Percentiles rank a stretch among this genome's conserved stretches.
phyloP scores from a whole-genome alignment of 2,888 invertebrate genomes.

The Trilocha varians region DNA sequence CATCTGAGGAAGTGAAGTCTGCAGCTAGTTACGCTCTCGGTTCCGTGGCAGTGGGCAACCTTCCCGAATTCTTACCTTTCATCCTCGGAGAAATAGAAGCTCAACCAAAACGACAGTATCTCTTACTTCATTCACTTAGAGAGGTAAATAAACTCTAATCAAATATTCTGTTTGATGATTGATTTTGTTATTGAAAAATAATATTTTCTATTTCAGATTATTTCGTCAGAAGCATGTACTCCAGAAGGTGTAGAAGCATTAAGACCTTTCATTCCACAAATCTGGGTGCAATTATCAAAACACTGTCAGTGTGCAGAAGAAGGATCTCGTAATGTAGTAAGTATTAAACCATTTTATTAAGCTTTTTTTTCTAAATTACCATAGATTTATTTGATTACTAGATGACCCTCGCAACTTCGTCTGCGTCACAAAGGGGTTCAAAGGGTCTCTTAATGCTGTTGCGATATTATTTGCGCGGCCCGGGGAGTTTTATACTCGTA shows the following conservation, averaged over 20 bases:
- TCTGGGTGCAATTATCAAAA: conserved; percentile 93
- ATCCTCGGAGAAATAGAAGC: conserved; percentile 94
- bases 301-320: conserved; percentile 98
- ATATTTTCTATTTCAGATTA: conserved; percentile 73
- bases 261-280: conserved; percentile 86
- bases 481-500: too few species aligned
- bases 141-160: conserved; percentile 86
- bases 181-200: too few species aligned
- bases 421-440: too few species aligned
- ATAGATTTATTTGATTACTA: too few species aligned
- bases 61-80: conserved; percentile 94
- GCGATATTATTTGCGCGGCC: too few species aligned
- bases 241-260: conserved; percentile 82
- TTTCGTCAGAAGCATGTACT: conserved; percentile 85
- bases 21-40: conserved; percentile 98
- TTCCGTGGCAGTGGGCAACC: conserved; percentile 95
- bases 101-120: conserved; percentile 95
- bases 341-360: conserved; percentile 20
- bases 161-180: too few species aligned
- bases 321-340: conserved; percentile 95
- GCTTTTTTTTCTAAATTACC: neutral
- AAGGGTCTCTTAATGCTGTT: too few species aligned
- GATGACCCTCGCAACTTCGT: too few species aligned
- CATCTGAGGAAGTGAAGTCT: conserved; percentile 97
- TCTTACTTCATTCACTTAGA: conserved; percentile 96